Conservation (phyloP, 2,888 invertebrate genomes). For the Salticus scenicus region DNA sequence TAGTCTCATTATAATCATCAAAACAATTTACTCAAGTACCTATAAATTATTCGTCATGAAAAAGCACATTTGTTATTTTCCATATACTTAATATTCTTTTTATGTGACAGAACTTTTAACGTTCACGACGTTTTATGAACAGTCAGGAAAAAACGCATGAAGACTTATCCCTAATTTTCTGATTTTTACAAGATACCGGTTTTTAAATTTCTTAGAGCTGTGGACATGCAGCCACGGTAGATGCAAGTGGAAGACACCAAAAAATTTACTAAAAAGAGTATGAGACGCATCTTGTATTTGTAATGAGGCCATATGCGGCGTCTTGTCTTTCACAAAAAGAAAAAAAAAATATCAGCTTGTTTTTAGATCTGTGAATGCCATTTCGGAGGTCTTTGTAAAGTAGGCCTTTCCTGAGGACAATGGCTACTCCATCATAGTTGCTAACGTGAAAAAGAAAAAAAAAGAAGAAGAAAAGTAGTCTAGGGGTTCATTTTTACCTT, state of each 20-base stretch:
- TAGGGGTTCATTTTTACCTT: conserved; percentile 2
- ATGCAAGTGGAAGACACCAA: not conserved
- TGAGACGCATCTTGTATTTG: not conserved
- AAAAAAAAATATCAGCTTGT: conserved; percentile 12
- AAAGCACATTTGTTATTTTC: not conserved
- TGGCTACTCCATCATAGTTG: conserved; percentile 40
- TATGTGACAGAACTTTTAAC: not conserved
- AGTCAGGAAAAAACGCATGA: not conserved
- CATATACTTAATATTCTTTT: not conserved
- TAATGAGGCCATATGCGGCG: not conserved
- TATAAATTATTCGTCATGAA: not conserved
- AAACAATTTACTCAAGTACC: not conserved
- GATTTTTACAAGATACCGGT: not conserved
- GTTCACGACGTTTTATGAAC: not conserved
- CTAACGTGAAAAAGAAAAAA: conserved; percentile 36
- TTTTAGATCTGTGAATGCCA: conserved; percentile 20
- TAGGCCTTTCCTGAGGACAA: conserved; percentile 26
- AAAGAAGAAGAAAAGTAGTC: conserved; percentile 20
- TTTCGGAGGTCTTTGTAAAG: conserved; percentile 29
- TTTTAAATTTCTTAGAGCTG: not conserved
- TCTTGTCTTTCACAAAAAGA: conserved; percentile 6
- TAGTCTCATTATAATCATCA: not conserved
- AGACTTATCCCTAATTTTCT: not conserved
- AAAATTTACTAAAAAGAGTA: not conserved
- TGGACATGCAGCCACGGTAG: not conserved